Base-by-base conservation (phyloP, 1,140 invertebrate species). In the Aphelenchoides fujianensis region DNA sequence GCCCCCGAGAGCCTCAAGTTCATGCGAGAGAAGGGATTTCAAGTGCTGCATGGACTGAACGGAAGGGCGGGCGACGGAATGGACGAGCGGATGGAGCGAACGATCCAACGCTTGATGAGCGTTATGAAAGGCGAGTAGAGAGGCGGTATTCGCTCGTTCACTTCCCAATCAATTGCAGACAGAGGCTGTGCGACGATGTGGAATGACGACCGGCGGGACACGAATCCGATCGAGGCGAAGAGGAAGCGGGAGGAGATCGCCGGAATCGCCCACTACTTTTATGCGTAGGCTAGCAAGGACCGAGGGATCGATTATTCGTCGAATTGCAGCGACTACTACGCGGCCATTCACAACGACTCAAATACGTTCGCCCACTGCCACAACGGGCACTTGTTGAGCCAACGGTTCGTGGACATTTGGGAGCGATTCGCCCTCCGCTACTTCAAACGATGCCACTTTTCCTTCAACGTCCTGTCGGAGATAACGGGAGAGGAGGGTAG, bases 401-500 rank as follows among this genome's bases (percentile, higher is more conserved):
- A 30, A 35, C 36, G 52, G 27, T 75, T 35, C 57, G 37, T 81
- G 16, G 72, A 78, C 19, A 55, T 81, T 19, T 81, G 79, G 79
- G 74, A 78, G 31, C 32, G 72, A 35, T 82, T 77, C 61, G 35
- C 77, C 12, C 32, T 31, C 16, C n/a, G 59, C 2, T 61, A 19
- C 59, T 31, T n/a, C n/a, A 61, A 61, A 31, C n/a, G 31, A 19
- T 61, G 59, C 36, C 59, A 61, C 31, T 81, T 81, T 52, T 76
- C 81, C 12, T 82, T 81, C 68, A 81, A 78, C 57, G 82, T 81
- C 37, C 55, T 82, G 2, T 79, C 79, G 3, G 74, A 69, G 32
- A 53, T 81, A 28, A 81, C 79, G 16, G 79, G 83, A 53, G 79
- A 71, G 19, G 64, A 53, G 32, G 62, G 74, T 28, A 77, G 64